Conservation (phyloP, 2,113 vertebrate genomes). For the Cyprinodon brontotheroides region DNA sequence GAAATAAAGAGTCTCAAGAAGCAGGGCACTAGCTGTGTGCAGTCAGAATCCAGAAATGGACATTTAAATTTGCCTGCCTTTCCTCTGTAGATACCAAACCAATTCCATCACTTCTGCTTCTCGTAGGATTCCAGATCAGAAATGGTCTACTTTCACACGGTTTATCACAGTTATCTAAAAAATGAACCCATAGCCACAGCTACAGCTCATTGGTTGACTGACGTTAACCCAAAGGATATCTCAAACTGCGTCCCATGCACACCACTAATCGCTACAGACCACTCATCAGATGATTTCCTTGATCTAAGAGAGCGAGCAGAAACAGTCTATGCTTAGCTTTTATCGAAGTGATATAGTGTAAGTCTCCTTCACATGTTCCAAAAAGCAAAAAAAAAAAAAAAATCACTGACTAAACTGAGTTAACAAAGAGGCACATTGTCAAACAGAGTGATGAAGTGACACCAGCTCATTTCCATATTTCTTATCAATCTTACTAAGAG, state of each 20-base stretch:
- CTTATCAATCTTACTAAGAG: neutral
- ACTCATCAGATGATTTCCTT: conserved; percentile 54
- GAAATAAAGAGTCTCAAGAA: conserved; percentile 11
- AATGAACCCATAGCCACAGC: conserved; percentile 54
- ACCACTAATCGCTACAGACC: neutral
- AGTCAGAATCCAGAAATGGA: conserved; percentile 58
- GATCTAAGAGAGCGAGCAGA: conserved; percentile 56
- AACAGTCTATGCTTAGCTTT: conserved; percentile 45
- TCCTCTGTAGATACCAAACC: conserved; percentile 20
- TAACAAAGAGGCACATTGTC: conserved; percentile 10
- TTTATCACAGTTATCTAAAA: conserved; percentile 57
- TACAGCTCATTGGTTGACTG: conserved; percentile 58
- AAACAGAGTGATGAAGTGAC: neutral
- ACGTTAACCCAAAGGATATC: conserved; percentile 49
- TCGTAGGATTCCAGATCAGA: conserved; percentile 29
- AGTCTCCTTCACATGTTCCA: conserved; percentile 15
- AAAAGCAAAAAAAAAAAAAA: conserved; percentile 24
- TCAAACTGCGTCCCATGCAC: conserved; percentile 22
- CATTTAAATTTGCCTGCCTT: conserved; percentile 60
- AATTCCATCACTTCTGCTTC: conserved; percentile 39
- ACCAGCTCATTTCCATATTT: conserved; percentile 11
- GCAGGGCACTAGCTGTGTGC: conserved; percentile 32
- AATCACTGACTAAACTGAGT: conserved; percentile 15
- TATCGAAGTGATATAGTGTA: conserved; percentile 21
- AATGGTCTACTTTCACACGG: conserved; percentile 50